These are phyloP conservation scores for Hirtodrosophila alboralis DNA, from an alignment of 2,888 invertebrate species.

Conservation along the genomic window DNA sequence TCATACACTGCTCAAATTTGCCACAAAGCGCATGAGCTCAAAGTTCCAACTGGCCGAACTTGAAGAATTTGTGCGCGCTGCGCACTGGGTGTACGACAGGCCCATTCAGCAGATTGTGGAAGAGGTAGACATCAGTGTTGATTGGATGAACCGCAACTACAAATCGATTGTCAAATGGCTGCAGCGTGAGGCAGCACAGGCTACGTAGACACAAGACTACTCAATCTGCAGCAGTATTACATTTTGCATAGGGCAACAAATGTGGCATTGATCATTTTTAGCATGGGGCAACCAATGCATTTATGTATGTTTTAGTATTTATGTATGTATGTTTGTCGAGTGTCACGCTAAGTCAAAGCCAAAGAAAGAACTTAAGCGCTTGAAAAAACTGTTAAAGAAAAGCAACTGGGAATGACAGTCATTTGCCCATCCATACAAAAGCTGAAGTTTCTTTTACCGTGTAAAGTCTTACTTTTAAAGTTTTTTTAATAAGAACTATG, in stretches of 20 bases:
- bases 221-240: constrained; percentile 60
- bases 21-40: constrained; percentile 90
- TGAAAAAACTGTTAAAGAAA: constrained; percentile 12
- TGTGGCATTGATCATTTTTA: constrained; percentile 21
- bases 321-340: constrained; percentile 44
- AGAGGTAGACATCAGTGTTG: constrained; percentile 91
- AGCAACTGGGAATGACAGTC: not conserved
- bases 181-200: constrained; percentile 38
- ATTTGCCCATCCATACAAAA: not conserved
- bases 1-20: constrained; percentile 89
- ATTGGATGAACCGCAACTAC: constrained; percentile 92
- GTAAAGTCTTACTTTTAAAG: constrained; percentile 34
- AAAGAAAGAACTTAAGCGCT: constrained; percentile 41
- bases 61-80: constrained; percentile 87
- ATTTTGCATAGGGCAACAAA: constrained; percentile 33
- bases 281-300: constrained; percentile 48
- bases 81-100: constrained; percentile 88
- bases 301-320: constrained; percentile 55
- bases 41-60: constrained; percentile 91
- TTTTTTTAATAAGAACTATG: constrained; percentile 33
- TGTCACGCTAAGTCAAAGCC: constrained; percentile 41
- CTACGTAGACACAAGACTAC: constrained; percentile 12
- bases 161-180: constrained; percentile 91
- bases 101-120: constrained; percentile 92
- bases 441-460: constrained; percentile 9